Base-by-base conservation (phyloP, 2,888 invertebrate genomes). In the Agrotis clavis region DNA sequence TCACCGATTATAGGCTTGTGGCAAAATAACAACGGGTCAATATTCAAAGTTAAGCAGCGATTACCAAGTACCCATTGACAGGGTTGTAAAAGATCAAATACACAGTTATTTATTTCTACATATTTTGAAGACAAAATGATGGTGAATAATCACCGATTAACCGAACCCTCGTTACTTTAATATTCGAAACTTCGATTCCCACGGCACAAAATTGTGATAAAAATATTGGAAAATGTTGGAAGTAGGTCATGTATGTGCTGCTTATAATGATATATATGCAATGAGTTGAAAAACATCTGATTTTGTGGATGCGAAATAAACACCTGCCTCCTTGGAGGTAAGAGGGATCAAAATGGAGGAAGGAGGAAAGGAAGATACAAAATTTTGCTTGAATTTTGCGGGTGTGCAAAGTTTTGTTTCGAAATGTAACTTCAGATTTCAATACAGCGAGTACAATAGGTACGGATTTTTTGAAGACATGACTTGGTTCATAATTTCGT, bases 181-280 rank as follows among this genome's bases (percentile, higher is more conserved):
- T 77, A 61, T 57, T 64, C 51, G 18, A 56, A 54, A 57, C 56
- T 67, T 70, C 21, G 54, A 73, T 67, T 76, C 79, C 72, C 74
- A 59, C 30, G 65, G 47, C 48, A 64, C 30, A 16, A 61, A 67
- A 77, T 65, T 65, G 25, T 35, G 18, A 50, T 50, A 67, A 64
- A 79, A 70, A 75, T 71, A 69, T 85, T 59, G 73, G 57, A 71
- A 59, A 59, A 72, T 65, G 35, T 57, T 47, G 50, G 63, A 85
- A 79, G 57, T 79, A 79, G 85, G 82, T 71, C 85, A 66, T 48
- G 30, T 30, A 5, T 41, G 41, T 41, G 41, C 41, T 56, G 30
- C 35, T 45, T 56, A 53, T 70, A 79, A 82, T 75, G 62, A 84
- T 74, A 69, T 84, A 71, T 50, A 67, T 41, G 71, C 53, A 83